Conservation (phyloP, 2,113 vertebrate species). For the Tapirus terrestris region DNA sequence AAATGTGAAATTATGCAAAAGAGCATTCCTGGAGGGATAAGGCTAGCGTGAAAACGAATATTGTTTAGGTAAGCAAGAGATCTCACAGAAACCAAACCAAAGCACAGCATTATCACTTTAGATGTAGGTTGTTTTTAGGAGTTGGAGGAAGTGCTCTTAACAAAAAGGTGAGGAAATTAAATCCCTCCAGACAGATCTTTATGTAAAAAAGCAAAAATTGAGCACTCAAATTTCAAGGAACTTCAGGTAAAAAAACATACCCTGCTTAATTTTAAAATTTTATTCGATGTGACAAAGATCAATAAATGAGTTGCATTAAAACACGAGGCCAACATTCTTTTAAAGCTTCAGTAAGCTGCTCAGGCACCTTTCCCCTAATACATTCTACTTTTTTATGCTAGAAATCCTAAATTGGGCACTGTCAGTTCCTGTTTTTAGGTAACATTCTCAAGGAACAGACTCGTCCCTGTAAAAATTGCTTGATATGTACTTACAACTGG, state of each 20-base stretch:
- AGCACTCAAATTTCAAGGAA: constrained; percentile 45
- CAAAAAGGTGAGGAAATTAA: constrained; percentile 40
- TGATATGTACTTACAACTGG: background rate
- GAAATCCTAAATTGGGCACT: constrained; percentile 3
- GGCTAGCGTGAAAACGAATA: background rate
- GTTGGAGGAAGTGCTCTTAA: constrained; percentile 35
- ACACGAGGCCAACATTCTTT: constrained; percentile 61
- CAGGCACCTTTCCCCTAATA: constrained; percentile 76
- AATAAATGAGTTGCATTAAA: constrained; percentile 56
- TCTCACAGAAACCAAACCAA: constrained; percentile 30
- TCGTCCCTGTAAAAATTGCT: constrained; percentile 53
- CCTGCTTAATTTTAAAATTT: constrained; percentile 60
- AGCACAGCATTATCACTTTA: background rate
- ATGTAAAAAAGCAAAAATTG: constrained; percentile 29
- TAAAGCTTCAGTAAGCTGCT: constrained; percentile 81
- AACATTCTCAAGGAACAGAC: constrained; percentile 29
- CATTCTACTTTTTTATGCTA: constrained; percentile 68
- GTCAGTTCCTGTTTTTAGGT: constrained; percentile 42
- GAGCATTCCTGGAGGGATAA: background rate
- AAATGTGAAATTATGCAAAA: constrained; percentile 65
- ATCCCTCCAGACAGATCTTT: constrained; percentile 39
- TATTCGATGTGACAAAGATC: constrained; percentile 33
- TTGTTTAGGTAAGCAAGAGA: background rate
- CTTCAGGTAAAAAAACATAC: constrained; percentile 52
- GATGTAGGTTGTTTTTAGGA: constrained; percentile 23